Conservation (phyloP, 1,140 invertebrate genomes). For the Musca vetustissima region DNA sequence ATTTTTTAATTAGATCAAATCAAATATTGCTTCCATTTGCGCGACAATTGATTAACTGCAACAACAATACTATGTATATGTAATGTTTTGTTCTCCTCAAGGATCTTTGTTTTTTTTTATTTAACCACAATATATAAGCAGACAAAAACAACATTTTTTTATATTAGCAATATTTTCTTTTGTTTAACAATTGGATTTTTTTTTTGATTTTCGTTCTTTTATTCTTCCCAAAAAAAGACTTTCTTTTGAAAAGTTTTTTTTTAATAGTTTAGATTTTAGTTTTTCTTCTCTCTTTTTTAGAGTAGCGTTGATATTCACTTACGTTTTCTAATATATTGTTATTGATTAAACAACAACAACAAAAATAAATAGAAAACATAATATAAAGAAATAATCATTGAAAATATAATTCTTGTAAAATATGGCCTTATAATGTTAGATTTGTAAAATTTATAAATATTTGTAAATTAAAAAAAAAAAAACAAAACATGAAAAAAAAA, state of each 20-base stretch:
- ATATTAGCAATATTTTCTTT: constrained; percentile 16
- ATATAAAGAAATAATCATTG: constrained; percentile 1
- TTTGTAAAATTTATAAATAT: constrained; percentile 26
- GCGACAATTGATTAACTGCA: too few relatives aligned
- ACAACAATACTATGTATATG: constrained; percentile 19
- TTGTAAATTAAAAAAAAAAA: constrained; percentile 25
- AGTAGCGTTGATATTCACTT: constrained; percentile 11
- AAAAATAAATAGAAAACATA: neutral
- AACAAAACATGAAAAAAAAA: too few relatives aligned
- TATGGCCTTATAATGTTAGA: constrained; percentile 32
- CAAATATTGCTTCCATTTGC: constrained; percentile 4
- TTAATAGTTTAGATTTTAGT: constrained; percentile 9
- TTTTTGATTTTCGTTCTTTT: constrained; percentile 3
- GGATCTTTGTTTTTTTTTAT: constrained; percentile 1
- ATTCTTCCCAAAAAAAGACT: neutral
- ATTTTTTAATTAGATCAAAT: too few relatives aligned
- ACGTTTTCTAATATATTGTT: constrained; percentile 10
- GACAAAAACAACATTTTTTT: constrained; percentile 5
- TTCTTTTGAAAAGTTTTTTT: constrained; percentile 3
- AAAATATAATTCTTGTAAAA: constrained; percentile 24
- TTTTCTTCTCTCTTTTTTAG: neutral
- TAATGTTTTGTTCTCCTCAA: constrained; percentile 3
- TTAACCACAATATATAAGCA: constrained; percentile 6
- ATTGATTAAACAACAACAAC: constrained; percentile 2
- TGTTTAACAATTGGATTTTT: constrained; percentile 1